Conservation (phyloP, 2,888 invertebrate species). For the Drosophila buzzatii region DNA sequence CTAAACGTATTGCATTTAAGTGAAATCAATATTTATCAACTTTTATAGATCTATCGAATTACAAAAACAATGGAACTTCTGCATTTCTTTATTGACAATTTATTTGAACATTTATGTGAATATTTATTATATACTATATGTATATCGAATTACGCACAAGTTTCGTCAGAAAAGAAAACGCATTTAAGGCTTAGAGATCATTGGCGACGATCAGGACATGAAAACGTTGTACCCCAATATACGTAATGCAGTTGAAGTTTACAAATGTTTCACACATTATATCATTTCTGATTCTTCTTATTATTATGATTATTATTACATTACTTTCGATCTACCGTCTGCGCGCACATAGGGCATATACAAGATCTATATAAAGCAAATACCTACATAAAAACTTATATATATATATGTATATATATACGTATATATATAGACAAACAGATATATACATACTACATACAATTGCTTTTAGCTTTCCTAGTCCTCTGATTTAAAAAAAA, state of each 20-base stretch:
- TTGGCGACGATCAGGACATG: conserved; percentile 20
- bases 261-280: not conserved
- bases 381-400: conserved; percentile 44
- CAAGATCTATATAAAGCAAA: conserved; percentile 51
- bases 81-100: conserved; percentile 53
- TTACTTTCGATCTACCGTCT: conserved; percentile 37
- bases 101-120: conserved; percentile 33
- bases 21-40: conserved; percentile 37
- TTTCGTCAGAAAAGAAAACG: conserved; percentile 30
- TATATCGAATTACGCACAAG: conserved; percentile 46
- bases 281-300: conserved; percentile 2
- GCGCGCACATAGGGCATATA: conserved; percentile 36
- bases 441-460: conserved; percentile 54
- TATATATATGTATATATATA: conserved; percentile 36
- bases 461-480: conserved; percentile 80
- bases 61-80: conserved; percentile 51
- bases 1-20: conserved; percentile 67
- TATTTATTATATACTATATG: conserved; percentile 7
- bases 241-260: conserved; percentile 55
- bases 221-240: conserved; percentile 52
- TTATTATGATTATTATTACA: conserved; percentile 31
- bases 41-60: conserved; percentile 44
- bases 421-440: conserved; percentile 44
- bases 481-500: conserved; percentile 58
- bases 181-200: conserved; percentile 40